phyloP scores from a whole-genome alignment of 2,113 vertebrate genomes.

The Guaruba guarouba region DNA sequence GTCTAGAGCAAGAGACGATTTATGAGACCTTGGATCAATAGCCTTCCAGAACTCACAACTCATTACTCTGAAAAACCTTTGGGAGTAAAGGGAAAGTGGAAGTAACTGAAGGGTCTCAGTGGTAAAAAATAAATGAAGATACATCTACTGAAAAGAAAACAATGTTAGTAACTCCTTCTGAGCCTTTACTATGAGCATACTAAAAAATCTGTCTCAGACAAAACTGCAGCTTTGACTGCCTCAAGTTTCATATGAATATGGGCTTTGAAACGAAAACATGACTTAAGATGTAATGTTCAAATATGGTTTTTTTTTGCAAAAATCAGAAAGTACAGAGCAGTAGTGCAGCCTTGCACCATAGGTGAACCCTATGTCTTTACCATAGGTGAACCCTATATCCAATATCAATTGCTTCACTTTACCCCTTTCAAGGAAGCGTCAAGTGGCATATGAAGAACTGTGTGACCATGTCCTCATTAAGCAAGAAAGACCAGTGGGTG shows the following conservation, averaged over 20 bases:
- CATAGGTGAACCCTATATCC: not conserved
- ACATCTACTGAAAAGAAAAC: not conserved
- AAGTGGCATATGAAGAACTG: not conserved
- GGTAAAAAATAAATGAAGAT: not conserved
- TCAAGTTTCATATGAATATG: not conserved
- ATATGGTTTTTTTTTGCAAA: fast-evolving
- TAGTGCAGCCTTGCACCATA: not conserved
- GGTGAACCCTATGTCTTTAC: not conserved
- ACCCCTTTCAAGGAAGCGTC: not conserved
- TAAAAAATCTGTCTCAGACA: not conserved
- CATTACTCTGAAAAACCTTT: not conserved
- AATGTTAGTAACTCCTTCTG: not conserved
- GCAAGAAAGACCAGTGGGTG: not conserved
- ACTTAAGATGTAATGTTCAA: not conserved
- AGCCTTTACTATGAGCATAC: not conserved
- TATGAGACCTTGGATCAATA: not conserved
- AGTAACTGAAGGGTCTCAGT: not conserved
- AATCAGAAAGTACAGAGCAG: not conserved
- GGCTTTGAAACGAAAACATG: not conserved
- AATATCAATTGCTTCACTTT: not conserved
- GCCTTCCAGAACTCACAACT: not conserved
- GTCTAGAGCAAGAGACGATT: not conserved
- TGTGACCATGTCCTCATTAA: not conserved
- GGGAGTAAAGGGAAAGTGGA: not conserved
- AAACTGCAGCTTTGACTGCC: not conserved